Conservation (phyloP, 1,140 invertebrate species). For the Choristoneura fumiferana region DNA sequence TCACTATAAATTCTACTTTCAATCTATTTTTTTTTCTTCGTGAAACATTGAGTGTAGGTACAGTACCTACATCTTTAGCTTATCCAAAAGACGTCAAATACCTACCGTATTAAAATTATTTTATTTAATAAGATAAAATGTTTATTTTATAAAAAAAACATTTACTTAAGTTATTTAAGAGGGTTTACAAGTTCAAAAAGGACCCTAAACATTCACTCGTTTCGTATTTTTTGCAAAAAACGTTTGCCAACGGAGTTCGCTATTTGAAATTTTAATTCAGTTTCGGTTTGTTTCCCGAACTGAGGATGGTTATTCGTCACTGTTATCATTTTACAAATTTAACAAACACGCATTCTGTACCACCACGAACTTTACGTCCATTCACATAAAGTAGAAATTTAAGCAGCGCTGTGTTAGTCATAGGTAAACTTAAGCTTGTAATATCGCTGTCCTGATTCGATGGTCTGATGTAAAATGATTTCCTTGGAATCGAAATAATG, state of each 20-base stretch:
- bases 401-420: neutral
- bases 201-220: no score
- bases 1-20: no score
- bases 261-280: constrained; percentile 66
- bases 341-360: constrained; percentile 11
- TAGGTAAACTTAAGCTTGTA: constrained; percentile 24
- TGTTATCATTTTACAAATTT: constrained; percentile 43
- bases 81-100: no score
- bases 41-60: no score
- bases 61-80: no score
- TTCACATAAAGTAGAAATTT: constrained; percentile 25
- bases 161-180: no score
- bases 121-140: no score
- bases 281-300: constrained; percentile 54
- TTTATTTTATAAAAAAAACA: no score
- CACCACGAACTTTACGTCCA: neutral
- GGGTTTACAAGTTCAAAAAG: no score
- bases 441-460: constrained; percentile 49
- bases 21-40: no score
- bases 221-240: no score
- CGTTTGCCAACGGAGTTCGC: constrained; percentile 44
- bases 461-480: constrained; percentile 56
- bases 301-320: constrained; percentile 57
- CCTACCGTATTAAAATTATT: no score
- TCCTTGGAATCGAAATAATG: constrained; percentile 45